Evolutionary conservation across 2,113 vertebrate genomes (phyloP), one percentile per base, ranked within the genome.

Genomic region (Phrynosoma blainvillii): DNA sequence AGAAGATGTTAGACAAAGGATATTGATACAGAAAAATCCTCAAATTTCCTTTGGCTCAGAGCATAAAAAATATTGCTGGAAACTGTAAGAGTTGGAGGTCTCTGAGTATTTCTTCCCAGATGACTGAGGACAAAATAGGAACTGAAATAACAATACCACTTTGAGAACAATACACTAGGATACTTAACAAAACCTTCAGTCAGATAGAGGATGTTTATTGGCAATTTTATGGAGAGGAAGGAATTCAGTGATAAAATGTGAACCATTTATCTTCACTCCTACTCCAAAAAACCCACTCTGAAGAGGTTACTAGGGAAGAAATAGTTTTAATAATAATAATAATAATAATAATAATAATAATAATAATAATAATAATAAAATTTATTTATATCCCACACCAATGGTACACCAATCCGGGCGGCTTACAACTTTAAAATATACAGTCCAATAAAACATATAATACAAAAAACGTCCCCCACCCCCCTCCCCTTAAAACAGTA

Each of bases 191-290:
- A 88, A 90, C 90, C 91, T 92, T 92, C 86, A 89, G 71, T 79
- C 88, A 71, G 89, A 90, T 86, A 91, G 70, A 94, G 87, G 87
- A 94, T 92, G 89, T 91, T 93, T 95, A 95, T 91, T 90, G 93
- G 88, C 93, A 95, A 93, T 95, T 94, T 95, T 92, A 92, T 90
- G 85, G 88, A 93, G 92, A 80, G 92, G 84, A 84, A 93, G 88
- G 91, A 94, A 93, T 91, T 78, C 89, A 91, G 20, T 93, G 92
- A 93, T 91, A 94, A 94, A 96, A 94, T 92, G 87, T 91, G 89
- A 92, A 86, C 52, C 87, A 94, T 96, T 93, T 92, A 82, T 95
- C 92, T 96, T 94, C 88, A 77, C 1, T 86, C 75, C 78, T 89
- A 85, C 90, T 95, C 95, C 93, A 90, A 88, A 42, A 91, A 92